phyloP scores from a whole-genome alignment of 2,888 invertebrate species.

The Xanthia togata region DNA sequence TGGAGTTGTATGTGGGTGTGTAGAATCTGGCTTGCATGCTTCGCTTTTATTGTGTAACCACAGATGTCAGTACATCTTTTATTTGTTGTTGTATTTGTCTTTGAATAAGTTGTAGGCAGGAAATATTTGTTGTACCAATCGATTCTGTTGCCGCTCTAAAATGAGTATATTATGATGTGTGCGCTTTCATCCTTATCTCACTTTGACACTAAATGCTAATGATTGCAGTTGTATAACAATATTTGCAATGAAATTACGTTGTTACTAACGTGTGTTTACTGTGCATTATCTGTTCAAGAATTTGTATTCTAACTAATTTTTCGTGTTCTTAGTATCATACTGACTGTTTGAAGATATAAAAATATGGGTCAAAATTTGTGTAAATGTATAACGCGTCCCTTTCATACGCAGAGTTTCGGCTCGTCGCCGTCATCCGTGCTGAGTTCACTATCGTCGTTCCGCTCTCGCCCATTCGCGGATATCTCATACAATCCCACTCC shows the following conservation, averaged over 20 bases:
- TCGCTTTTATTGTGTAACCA: conserved; percentile 35
- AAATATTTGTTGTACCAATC: conserved; percentile 2
- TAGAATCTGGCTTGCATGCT: conserved; percentile 54
- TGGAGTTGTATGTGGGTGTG: conserved; percentile 54
- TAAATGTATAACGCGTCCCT: conserved; percentile 73
- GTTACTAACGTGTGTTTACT: conserved; percentile 52
- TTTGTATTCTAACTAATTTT: conserved; percentile 57
- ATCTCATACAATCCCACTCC: conserved; percentile 88
- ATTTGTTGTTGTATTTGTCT: neutral
- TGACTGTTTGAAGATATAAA: conserved; percentile 21
- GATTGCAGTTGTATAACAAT: conserved; percentile 61
- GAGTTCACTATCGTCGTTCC: conserved; percentile 82
- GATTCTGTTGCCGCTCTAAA: conserved; percentile 10
- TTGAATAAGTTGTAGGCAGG: conserved; percentile 24
- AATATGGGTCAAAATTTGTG: conserved; percentile 77
- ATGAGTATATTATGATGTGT: conserved; percentile 39
- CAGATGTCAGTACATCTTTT: conserved; percentile 5
- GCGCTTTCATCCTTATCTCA: conserved; percentile 63
- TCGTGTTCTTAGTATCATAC: conserved; percentile 43
- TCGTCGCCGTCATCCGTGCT: conserved; percentile 83
- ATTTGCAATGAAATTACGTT: conserved; percentile 59
- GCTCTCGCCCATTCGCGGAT: conserved; percentile 80
- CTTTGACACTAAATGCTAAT: conserved; percentile 49
- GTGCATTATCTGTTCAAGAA: conserved; percentile 47
- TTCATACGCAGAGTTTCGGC: conserved; percentile 82